Percentiles rank a stretch among this genome's conserved stretches.
Conservation (phyloP, 2,113 vertebrate genomes). For the Hyla sarda region DNA sequence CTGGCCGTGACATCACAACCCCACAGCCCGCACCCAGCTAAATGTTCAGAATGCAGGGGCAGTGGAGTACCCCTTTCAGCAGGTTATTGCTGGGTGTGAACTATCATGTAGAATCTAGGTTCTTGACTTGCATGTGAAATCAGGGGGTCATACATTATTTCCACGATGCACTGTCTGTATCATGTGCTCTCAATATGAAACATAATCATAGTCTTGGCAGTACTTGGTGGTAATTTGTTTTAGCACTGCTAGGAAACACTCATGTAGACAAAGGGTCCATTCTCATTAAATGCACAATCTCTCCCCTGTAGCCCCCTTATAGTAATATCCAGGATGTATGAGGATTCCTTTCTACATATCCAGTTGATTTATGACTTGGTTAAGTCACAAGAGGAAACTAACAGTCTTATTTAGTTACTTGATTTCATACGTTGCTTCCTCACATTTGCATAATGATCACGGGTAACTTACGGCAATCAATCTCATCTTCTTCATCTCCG, state of each 20-base stretch:
- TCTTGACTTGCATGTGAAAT: too few relatives aligned
- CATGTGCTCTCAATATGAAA: too few relatives aligned
- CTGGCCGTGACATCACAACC: too few relatives aligned
- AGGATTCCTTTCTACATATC: neutral
- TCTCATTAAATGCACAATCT: neutral
- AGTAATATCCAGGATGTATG: neutral
- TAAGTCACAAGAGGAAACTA: neutral
- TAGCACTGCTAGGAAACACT: neutral
- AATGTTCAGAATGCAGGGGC: too few relatives aligned
- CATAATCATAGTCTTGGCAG: too few relatives aligned
- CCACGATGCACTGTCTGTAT: too few relatives aligned
- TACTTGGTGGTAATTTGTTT: too few relatives aligned
- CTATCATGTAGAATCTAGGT: too few relatives aligned
- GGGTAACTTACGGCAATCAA: conserved; percentile 91
- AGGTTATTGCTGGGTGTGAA: too few relatives aligned
- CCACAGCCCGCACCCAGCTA: too few relatives aligned
- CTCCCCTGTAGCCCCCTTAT: neutral
- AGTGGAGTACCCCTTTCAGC: too few relatives aligned
- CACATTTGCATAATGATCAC: conserved; percentile 28
- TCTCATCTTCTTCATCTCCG: conserved; percentile 94
- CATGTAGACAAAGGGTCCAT: neutral
- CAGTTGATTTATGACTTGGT: neutral
- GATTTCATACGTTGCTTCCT: neutral
- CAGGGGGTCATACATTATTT: too few relatives aligned
- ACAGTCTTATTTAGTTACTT: conserved; percentile 2